Evolutionary conservation across 30 jellyfish, hydroid and myxozoan species (phyloP).

Genomic region (Sanderia malayensis): DNA sequence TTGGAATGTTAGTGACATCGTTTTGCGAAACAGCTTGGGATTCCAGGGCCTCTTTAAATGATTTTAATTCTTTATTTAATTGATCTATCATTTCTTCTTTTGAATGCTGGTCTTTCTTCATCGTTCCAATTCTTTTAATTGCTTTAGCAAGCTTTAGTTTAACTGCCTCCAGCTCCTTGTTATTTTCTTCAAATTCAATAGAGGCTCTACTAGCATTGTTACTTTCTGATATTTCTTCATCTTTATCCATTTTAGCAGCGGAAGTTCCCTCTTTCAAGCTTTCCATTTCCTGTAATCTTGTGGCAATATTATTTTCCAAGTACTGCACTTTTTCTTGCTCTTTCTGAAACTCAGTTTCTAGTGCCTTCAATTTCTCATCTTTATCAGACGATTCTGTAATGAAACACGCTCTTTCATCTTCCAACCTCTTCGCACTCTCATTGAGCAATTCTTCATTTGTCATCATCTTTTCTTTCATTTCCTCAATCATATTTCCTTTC

Average conservation of each 20-base stretch:
- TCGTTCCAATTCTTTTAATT: conserved; percentile 64
- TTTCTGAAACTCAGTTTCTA: conserved; percentile 30
- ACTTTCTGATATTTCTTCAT: background rate
- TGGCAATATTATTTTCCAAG: background rate
- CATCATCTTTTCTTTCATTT: conserved; percentile 5
- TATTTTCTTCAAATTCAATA: background rate
- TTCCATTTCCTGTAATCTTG: conserved; percentile 19
- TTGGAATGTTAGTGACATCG: too few species aligned
- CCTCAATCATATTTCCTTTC: background rate
- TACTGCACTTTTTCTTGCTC: conserved; percentile 42
- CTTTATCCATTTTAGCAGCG: background rate
- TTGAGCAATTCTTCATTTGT: background rate
- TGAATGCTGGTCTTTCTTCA: conserved; percentile 59
- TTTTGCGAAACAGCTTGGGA: too few species aligned
- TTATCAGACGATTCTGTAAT: conserved; percentile 9
- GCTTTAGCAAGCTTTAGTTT: conserved; percentile 71
- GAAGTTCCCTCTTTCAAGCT: conserved; percentile 13
- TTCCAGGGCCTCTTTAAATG: too few species aligned
- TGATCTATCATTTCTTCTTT: conserved; percentile 38
- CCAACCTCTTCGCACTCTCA: background rate
- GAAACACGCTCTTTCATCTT: background rate
- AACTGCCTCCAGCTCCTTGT: conserved; percentile 49
- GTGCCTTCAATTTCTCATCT: conserved; percentile 8
- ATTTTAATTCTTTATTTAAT: background rate
- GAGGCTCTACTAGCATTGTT: background rate